phyloP scores from a whole-genome alignment of 2,888 invertebrate genomes.

The Lysandra coridon region DNA sequence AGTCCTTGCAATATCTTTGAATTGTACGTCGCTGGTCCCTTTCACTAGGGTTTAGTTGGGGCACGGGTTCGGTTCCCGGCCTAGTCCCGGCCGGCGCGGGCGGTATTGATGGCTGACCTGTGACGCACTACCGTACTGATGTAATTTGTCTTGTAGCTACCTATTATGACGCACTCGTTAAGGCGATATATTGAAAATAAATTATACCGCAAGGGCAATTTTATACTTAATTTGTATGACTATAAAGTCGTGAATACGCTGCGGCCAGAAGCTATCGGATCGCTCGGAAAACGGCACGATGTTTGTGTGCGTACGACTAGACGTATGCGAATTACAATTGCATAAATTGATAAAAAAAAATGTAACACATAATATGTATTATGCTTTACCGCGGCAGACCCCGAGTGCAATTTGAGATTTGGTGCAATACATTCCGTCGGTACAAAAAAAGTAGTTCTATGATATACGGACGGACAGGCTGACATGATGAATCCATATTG shows the following conservation, averaged over 20 bases:
- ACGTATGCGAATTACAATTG: too few species aligned
- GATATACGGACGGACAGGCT: too few species aligned
- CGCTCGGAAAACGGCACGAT: slow-evolving; percentile 37
- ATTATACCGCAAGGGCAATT: too few species aligned
- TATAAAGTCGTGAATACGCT: too few species aligned
- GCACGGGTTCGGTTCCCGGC: slow-evolving; percentile 50
- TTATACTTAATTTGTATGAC: too few species aligned
- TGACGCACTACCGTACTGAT: slow-evolving; percentile 73
- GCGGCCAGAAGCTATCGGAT: too few species aligned
- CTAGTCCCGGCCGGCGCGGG: slow-evolving; percentile 44
- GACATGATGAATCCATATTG: too few species aligned
- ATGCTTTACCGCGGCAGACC: too few species aligned
- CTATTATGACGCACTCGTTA: slow-evolving; percentile 73
- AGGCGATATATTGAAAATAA: too few species aligned
- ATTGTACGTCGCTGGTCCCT: slow-evolving; percentile 29
- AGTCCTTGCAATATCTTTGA: not conserved
- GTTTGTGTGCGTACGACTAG: too few species aligned
- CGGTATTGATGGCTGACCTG: slow-evolving; percentile 79
- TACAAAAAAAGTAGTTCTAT: not conserved
- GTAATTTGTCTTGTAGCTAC: slow-evolving; percentile 69
- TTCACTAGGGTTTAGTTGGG: slow-evolving; percentile 67
- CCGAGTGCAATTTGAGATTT: slow-evolving; percentile 45
- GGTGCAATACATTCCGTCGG: not conserved
- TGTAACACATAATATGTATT: too few species aligned
- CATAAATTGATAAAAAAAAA: too few species aligned